Percentiles rank a stretch among this genome's conserved stretches.
Evolutionary conservation across 2,797 vertebrate species (phyloP).

Genomic region (Tokudaia tokunoshimensis): DNA sequence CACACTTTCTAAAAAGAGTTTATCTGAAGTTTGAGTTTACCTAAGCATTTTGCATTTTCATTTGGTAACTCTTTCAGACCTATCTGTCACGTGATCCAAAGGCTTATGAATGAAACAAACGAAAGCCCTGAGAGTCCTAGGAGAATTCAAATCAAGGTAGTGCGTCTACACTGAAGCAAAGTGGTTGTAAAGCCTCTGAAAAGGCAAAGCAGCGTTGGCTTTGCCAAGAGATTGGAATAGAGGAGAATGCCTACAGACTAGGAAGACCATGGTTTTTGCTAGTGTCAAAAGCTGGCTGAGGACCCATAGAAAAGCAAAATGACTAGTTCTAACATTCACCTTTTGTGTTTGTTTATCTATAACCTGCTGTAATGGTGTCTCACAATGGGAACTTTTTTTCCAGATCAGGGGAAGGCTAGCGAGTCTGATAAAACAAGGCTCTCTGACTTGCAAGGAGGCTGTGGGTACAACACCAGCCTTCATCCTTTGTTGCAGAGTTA

Average conservation of each 20-base stretch:
- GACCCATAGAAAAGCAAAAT: constrained; percentile 21
- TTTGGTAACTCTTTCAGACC: constrained; percentile 5
- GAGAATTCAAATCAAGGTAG: constrained; percentile 39
- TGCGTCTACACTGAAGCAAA: background rate
- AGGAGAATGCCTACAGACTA: background rate
- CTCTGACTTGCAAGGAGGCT: background rate
- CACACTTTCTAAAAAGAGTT: background rate
- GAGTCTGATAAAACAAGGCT: background rate
- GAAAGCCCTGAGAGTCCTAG: constrained; percentile 9
- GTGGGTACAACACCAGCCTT: background rate
- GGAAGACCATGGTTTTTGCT: background rate
- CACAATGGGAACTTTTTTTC: background rate
- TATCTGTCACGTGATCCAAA: background rate
- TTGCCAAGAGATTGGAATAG: background rate
- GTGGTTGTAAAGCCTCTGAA: background rate
- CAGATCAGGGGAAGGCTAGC: background rate
- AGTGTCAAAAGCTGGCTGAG: background rate
- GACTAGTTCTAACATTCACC: background rate
- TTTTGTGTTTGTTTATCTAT: background rate
- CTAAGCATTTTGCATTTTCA: background rate
- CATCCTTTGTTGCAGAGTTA: background rate
- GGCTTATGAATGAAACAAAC: background rate
- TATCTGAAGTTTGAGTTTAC: constrained; percentile 52
- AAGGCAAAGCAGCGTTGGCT: background rate
- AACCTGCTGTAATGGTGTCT: background rate